A percentile compares a stretch with the other conserved stretches of the same genome.
phyloP scores from a whole-genome alignment of 2,888 invertebrate species.

The Acholoe squamosa region DNA sequence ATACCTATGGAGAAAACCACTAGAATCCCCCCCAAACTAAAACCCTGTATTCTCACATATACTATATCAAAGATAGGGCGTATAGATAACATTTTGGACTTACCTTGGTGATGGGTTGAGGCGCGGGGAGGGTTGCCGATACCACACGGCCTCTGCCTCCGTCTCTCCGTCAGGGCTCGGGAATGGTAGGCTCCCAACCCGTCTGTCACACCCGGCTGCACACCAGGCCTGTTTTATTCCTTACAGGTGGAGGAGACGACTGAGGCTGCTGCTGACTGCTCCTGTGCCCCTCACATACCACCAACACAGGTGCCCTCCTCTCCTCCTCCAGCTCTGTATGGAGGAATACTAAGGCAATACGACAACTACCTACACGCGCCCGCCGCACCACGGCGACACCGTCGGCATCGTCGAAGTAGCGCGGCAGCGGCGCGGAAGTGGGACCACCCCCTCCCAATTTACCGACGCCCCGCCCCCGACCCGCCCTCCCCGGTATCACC shows the following conservation, averaged over 20 bases:
- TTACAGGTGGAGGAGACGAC: background rate
- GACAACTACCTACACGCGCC: background rate
- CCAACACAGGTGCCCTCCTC: background rate
- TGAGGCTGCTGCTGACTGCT: background rate
- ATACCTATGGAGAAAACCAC: too few relatives aligned
- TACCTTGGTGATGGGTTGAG: background rate
- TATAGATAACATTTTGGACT: background rate
- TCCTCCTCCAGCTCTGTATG: too few relatives aligned
- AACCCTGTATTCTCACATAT: too few relatives aligned
- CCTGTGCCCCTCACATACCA: background rate
- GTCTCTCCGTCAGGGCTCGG: conserved; percentile 38
- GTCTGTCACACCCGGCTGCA: conserved; percentile 44
- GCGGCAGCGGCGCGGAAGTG: background rate
- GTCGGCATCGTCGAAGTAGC: background rate
- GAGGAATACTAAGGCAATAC: background rate
- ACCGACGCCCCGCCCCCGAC: background rate
- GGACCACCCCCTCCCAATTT: background rate
- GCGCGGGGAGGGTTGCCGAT: conserved; percentile 11
- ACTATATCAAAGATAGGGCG: too few relatives aligned
- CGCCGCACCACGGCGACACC: background rate
- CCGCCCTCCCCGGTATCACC: background rate
- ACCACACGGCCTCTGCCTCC: background rate
- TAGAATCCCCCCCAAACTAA: too few relatives aligned
- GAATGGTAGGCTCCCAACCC: conserved; percentile 40
- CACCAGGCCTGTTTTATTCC: conserved; percentile 48